Conservation (phyloP, 2,888 invertebrate species). For the Geophilus truncorum region DNA sequence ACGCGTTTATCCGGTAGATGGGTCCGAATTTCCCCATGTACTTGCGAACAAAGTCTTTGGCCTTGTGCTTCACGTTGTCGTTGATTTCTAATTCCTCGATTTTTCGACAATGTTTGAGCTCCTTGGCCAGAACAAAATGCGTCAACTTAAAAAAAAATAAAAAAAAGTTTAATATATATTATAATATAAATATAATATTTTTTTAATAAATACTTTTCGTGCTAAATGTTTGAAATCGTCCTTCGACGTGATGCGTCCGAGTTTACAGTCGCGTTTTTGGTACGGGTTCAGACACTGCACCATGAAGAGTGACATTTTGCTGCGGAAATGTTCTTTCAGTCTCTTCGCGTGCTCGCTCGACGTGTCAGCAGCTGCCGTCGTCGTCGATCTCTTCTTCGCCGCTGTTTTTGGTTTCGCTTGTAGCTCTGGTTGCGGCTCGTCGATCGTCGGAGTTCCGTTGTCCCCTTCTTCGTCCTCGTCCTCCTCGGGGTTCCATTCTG, state of each 20-base stretch:
- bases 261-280: conserved; percentile 73
- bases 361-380: conserved; percentile 50
- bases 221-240: conserved; percentile 93
- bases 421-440: too few relatives aligned
- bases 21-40: conserved; percentile 94
- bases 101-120: conserved; percentile 82
- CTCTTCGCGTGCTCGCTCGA: conserved; percentile 59
- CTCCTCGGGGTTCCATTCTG: conserved; percentile 44
- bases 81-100: conserved; percentile 80
- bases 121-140: conserved; percentile 91
- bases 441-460: conserved; percentile 44
- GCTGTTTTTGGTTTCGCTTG: too few relatives aligned
- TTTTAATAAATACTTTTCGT: conserved; percentile 66
- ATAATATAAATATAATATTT: background rate
- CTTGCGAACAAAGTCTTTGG: conserved; percentile 88
- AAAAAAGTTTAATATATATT: background rate
- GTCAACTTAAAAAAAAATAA: conserved; percentile 65
- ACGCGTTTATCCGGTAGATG: conserved; percentile 54
- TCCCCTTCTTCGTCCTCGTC: conserved; percentile 46
- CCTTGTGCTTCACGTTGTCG: conserved; percentile 88
- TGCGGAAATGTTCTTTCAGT: conserved; percentile 81
- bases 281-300: conserved; percentile 83
- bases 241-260: conserved; percentile 77
- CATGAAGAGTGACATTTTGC: conserved; percentile 65
- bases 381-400: conserved; percentile 45